Percentiles rank a stretch among this genome's conserved stretches.
Conservation (phyloP, 2,113 vertebrate species). For the Pelecanoides urinatrix region DNA sequence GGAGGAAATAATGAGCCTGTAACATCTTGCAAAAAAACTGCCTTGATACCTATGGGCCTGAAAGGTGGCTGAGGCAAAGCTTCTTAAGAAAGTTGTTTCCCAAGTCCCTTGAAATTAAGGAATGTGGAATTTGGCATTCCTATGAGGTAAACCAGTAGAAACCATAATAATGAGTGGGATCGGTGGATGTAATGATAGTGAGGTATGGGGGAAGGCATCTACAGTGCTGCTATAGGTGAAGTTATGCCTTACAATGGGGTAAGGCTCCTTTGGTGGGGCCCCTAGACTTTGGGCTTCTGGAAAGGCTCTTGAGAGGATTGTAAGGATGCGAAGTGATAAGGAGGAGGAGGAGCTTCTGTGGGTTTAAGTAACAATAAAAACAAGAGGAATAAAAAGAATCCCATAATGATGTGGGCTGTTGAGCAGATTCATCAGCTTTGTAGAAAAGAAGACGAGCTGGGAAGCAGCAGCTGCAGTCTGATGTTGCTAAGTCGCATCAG, state of each 20-base stretch:
- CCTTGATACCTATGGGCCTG: neutral
- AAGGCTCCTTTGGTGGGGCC: neutral
- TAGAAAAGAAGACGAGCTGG: neutral
- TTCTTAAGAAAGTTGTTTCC: neutral
- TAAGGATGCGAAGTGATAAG: neutral
- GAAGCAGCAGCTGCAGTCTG: neutral
- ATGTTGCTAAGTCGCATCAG: neutral
- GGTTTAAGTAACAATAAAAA: neutral
- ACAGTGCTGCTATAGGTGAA: neutral
- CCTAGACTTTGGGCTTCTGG: neutral
- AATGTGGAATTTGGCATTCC: neutral
- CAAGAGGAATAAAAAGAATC: neutral
- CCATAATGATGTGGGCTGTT: neutral
- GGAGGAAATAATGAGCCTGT: neutral
- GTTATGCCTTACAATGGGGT: neutral
- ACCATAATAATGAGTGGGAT: neutral
- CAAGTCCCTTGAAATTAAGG: neutral
- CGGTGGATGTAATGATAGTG: neutral
- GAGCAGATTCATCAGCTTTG: neutral
- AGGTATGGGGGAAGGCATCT: neutral
- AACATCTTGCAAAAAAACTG: neutral
- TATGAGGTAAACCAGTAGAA: neutral
- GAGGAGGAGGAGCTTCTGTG: neutral
- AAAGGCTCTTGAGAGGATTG: neutral
- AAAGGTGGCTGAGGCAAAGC: too few relatives aligned